Evolutionary conservation across 1,140 invertebrate genomes (phyloP).

Genomic region (Eufriesea mexicana): DNA sequence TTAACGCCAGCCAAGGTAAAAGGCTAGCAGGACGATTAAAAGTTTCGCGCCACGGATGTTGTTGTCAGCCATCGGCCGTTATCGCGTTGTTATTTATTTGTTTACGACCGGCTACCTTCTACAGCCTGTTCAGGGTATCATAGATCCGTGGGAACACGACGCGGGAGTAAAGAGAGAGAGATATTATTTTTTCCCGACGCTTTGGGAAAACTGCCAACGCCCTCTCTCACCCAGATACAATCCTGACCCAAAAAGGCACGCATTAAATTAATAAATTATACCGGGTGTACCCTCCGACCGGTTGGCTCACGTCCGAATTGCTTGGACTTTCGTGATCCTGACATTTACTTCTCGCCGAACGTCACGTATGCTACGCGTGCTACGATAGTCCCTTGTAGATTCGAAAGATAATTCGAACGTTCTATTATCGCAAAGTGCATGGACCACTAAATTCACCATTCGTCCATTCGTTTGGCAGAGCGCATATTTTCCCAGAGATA

Average conservation of each 20-base stretch:
- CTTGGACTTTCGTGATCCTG: conserved; percentile 68
- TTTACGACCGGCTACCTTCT: conserved; percentile 57
- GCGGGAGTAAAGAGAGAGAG: conserved; percentile 29
- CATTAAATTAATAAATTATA: conserved; percentile 81
- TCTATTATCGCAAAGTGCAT: conserved; percentile 26
- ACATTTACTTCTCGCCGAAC: conserved; percentile 67
- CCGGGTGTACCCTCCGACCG: conserved; percentile 61
- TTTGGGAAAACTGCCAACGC: conserved; percentile 74
- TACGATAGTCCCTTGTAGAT: conserved; percentile 22
- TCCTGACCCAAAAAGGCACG: conserved; percentile 80
- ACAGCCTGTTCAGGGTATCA: conserved; percentile 43
- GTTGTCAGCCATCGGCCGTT: conserved; percentile 11
- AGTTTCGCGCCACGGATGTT: neutral
- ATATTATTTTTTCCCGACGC: conserved; percentile 68
- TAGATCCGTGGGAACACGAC: conserved; percentile 56
- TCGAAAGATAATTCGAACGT: conserved; percentile 31
- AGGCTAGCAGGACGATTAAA: neutral
- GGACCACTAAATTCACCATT: conserved; percentile 24
- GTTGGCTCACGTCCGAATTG: conserved; percentile 78
- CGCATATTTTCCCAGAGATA: conserved; percentile 39
- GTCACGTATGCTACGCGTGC: conserved; percentile 66
- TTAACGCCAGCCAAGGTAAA: neutral
- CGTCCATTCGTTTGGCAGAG: conserved; percentile 27
- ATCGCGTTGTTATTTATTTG: conserved; percentile 73
- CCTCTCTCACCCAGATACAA: conserved; percentile 72